Base-by-base conservation (phyloP, 2,113 vertebrate species). In the Rhabdomys dilectus region DNA sequence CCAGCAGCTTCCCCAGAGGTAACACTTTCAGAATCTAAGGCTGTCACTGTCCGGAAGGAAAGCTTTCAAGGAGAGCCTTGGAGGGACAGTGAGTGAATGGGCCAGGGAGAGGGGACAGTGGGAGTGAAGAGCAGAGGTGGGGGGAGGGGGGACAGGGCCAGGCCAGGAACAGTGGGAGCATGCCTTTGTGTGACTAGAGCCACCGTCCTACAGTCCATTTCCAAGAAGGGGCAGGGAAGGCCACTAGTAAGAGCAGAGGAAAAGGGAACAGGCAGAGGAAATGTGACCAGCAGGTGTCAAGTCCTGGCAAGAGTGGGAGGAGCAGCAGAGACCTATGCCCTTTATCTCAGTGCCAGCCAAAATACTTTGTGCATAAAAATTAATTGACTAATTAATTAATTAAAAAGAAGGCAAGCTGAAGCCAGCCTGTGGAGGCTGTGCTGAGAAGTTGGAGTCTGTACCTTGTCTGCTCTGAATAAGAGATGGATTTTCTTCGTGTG, bases 301-400 rank as follows among this genome's bases (percentile, higher is more conserved):
- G 66, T 12, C 1, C 15, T 17, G 2, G 42, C 64, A 1, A 4
- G 2, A 48, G 6, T 2, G 22, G 24, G 7, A 21, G 39, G 56
- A 16, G 8, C 5, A 19, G 29, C 0, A 16, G 1, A 26, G 21
- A 66, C 13, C 91, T 19, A 24, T 5, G 78, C 78, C 48, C 88
- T 42, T 31, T 1, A 3, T 9, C 51, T 34, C 51, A 51, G 70
- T 16, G 0, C 53, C 24, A 0, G 8, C 36, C 39, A 4, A 4
- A 5, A 12, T 1, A 2, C 82, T 66, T 58, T 1, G 1, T 5
- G 16, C 1, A 0, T 0, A 15, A 17, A 70, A 73, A n/a, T 72
- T 73, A 42, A 42, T 39, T 72, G 10, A 39, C 4, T 22, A 73
- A 73, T 42, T 73, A 22, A 73, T 22, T 68, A 68, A 68, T 34